Percentiles rank a stretch among this genome's conserved stretches.
These are phyloP conservation scores for Plecotus auritus DNA, from an alignment of 2,113 vertebrate genomes.

Conservation along the genomic window DNA sequence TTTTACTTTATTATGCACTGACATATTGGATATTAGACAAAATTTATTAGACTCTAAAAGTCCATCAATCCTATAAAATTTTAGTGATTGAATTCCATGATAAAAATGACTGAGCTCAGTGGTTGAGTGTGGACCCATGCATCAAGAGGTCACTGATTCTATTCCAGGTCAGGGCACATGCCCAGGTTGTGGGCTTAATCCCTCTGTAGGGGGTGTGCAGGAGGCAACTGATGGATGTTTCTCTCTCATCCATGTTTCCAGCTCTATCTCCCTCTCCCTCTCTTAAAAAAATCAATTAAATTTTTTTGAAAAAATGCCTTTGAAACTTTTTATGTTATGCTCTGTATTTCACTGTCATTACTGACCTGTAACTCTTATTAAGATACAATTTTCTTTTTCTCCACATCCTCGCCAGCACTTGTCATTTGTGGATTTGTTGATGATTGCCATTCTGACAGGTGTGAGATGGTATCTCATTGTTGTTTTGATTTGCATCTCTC, in stretches of 20 bases:
- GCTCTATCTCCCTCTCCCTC: neutral
- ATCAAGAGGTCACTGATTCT: too few relatives aligned
- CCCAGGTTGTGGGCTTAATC: too few relatives aligned
- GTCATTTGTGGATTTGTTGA: too few relatives aligned
- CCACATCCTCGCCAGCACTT: too few relatives aligned
- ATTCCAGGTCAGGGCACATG: too few relatives aligned
- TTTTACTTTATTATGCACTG: constrained; percentile 20
- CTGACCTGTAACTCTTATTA: constrained; percentile 34
- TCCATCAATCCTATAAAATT: neutral
- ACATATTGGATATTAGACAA: neutral
- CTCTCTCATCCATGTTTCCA: neutral
- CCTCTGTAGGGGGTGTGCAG: too few relatives aligned
- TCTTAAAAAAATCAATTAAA: neutral
- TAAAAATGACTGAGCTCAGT: neutral
- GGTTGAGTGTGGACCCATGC: neutral
- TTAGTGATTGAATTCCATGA: constrained; percentile 17
- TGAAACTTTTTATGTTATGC: neutral
- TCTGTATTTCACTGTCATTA: constrained; percentile 28
- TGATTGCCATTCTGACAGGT: too few relatives aligned
- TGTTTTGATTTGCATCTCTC: too few relatives aligned
- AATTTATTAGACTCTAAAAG: neutral
- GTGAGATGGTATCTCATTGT: too few relatives aligned
- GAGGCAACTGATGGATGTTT: neutral
- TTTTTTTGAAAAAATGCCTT: neutral
- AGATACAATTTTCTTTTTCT: constrained; percentile 15